Evolutionary conservation across 2,888 invertebrate genomes (phyloP).

Genomic region (Apotomis capreana): DNA sequence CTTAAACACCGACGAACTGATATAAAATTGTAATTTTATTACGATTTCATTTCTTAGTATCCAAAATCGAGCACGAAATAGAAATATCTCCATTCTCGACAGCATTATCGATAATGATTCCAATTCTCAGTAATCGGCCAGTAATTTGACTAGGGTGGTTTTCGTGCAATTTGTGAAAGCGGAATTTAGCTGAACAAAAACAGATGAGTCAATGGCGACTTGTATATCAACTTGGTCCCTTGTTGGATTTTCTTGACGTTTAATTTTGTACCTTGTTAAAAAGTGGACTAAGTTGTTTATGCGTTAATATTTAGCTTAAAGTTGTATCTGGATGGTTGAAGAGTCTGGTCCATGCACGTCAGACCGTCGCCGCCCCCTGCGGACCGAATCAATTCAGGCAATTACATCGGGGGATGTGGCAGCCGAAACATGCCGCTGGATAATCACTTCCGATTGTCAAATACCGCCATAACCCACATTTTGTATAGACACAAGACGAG

Average conservation of each 20-base stretch:
- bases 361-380: slow-evolving; percentile 51
- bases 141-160: slow-evolving; percentile 24
- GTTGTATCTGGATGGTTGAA: slow-evolving; percentile 13
- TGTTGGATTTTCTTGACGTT: background rate
- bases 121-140: slow-evolving; percentile 22
- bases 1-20: background rate
- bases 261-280: slow-evolving; percentile 9
- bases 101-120: slow-evolving; percentile 23
- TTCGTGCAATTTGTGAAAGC: slow-evolving; percentile 35
- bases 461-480: slow-evolving; percentile 19
- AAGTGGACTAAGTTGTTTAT: background rate
- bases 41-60: background rate
- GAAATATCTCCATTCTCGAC: background rate
- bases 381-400: slow-evolving; percentile 53
- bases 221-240: slow-evolving; percentile 13
- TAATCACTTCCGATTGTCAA: slow-evolving; percentile 49
- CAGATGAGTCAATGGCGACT: slow-evolving; percentile 36
- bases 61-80: background rate
- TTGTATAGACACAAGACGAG: slow-evolving; percentile 1
- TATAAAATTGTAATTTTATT: background rate
- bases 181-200: slow-evolving; percentile 34
- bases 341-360: slow-evolving; percentile 38
- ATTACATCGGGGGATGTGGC: slow-evolving; percentile 44
- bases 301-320: background rate
- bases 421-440: slow-evolving; percentile 44